Evolutionary conservation across 2,888 invertebrate species (phyloP).

Genomic region (Ectemnius lituratus): DNA sequence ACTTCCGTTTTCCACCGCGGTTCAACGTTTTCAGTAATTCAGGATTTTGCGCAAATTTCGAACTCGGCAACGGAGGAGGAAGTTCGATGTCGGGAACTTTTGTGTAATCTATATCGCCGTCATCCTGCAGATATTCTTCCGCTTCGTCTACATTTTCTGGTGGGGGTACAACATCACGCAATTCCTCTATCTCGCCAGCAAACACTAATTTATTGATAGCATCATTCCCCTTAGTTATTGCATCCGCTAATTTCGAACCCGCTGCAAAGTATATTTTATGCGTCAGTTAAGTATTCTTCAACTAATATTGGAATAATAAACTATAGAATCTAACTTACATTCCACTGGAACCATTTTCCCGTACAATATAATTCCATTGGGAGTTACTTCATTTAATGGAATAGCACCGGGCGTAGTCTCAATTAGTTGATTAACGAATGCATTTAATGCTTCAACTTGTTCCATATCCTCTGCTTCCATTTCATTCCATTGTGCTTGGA

Average conservation of each 20-base stretch:
- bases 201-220: conserved; percentile 88
- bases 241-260: conserved; percentile 87
- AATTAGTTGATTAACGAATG: conserved; percentile 85
- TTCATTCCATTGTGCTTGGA: conserved; percentile 98
- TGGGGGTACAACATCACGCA: conserved; percentile 87
- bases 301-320: neutral
- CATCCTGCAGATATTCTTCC: conserved; percentile 78
- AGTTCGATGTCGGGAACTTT: conserved; percentile 74
- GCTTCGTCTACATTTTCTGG: conserved; percentile 81
- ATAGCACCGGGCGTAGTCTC: conserved; percentile 90
- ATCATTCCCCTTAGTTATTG: conserved; percentile 87
- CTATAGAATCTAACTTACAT: conserved; percentile 77
- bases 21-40: conserved; percentile 72
- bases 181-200: conserved; percentile 89
- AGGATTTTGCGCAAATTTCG: conserved; percentile 76
- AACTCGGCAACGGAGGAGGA: conserved; percentile 76
- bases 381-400: conserved; percentile 87
- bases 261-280: conserved; percentile 76
- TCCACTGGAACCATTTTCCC: conserved; percentile 90
- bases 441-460: conserved; percentile 80
- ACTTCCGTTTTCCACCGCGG: conserved; percentile 74
- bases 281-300: neutral
- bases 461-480: conserved; percentile 79
- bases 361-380: conserved; percentile 89
- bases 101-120: conserved; percentile 77